These are phyloP conservation scores for Spisula subtruncata DNA, from an alignment of 2,888 invertebrate species.

Conservation along the genomic window DNA sequence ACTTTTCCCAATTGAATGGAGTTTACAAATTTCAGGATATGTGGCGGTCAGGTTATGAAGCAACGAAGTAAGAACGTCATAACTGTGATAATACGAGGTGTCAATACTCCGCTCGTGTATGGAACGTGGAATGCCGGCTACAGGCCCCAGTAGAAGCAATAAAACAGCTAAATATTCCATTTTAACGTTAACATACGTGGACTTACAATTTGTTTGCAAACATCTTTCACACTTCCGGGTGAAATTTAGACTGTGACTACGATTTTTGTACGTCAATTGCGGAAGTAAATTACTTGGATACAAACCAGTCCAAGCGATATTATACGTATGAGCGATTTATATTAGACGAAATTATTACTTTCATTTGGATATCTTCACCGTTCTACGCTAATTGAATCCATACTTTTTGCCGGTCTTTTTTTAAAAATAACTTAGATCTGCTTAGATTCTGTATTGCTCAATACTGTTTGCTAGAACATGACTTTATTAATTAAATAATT, in stretches of 20 bases:
- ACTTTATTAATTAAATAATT: no score
- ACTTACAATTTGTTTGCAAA: conserved; percentile 53
- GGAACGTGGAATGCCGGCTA: conserved; percentile 39
- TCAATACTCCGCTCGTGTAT: conserved; percentile 67
- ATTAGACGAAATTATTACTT: conserved; percentile 28
- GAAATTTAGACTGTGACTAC: not conserved
- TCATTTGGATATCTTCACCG: not conserved
- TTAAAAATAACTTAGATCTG: no score
- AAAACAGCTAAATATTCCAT: conserved; percentile 42
- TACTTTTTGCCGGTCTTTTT: no score
- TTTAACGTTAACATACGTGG: conserved; percentile 49
- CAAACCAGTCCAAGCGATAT: conserved; percentile 9
- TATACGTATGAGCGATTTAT: not conserved
- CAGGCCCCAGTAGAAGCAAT: conserved; percentile 35
- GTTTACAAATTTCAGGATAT: conserved; percentile 81
- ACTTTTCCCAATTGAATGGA: conserved; percentile 83
- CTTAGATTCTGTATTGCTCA: no score
- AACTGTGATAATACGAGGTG: conserved; percentile 80
- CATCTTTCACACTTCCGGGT: conserved; percentile 61
- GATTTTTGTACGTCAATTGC: not conserved
- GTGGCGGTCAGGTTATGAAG: conserved; percentile 74
- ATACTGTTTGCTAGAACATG: no score
- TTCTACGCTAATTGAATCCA: not conserved
- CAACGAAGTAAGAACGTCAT: conserved; percentile 78
- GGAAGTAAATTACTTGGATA: not conserved